phyloP scores from a whole-genome alignment of 92 coral and sea anemone genomes.

The Actinernus sp. region DNA sequence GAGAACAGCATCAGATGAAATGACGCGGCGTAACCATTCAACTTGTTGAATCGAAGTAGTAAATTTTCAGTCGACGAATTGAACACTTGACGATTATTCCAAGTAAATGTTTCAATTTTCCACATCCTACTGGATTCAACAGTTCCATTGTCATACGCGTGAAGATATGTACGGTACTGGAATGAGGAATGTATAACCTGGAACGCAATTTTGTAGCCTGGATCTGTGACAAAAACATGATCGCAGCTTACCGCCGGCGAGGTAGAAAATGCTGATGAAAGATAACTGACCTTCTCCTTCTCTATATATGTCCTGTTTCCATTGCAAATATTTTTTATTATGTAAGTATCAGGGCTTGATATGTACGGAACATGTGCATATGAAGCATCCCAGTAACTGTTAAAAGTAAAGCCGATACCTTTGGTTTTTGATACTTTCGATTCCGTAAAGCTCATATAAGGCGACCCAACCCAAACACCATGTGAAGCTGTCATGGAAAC shows the following conservation, averaged over 20 bases:
- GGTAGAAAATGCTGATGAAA: neutral
- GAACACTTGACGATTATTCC: slow-evolving; percentile 32
- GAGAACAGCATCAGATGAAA: slow-evolving; percentile 46
- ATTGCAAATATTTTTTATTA: slow-evolving; percentile 22
- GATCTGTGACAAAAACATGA: slow-evolving; percentile 36
- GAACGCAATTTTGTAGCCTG: slow-evolving; percentile 39
- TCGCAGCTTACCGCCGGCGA: slow-evolving; percentile 14
- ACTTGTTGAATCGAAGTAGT: slow-evolving; percentile 21
- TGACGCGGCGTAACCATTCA: neutral
- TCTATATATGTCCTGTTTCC: slow-evolving; percentile 25
- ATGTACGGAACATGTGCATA: slow-evolving; percentile 19
- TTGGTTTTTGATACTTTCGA: slow-evolving; percentile 28
- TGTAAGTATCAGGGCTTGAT: slow-evolving; percentile 30
- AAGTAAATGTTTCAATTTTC: slow-evolving; percentile 14
- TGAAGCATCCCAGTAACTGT: slow-evolving; percentile 20
- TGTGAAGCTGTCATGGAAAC: slow-evolving; percentile 35
- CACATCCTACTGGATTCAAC: slow-evolving; percentile 6
- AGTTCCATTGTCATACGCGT: slow-evolving; percentile 33
- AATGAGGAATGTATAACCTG: slow-evolving; percentile 28
- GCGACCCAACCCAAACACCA: slow-evolving; percentile 40
- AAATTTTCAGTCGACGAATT: slow-evolving; percentile 18
- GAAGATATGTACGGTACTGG: neutral
- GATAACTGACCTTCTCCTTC: slow-evolving; percentile 10
- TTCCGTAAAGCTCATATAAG: slow-evolving; percentile 38
- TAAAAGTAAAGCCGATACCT: slow-evolving; percentile 27